These are phyloP conservation scores for Zoanthus sansibaricus DNA, from an alignment of 92 coral and sea anemone species.

Conservation along the genomic window DNA sequence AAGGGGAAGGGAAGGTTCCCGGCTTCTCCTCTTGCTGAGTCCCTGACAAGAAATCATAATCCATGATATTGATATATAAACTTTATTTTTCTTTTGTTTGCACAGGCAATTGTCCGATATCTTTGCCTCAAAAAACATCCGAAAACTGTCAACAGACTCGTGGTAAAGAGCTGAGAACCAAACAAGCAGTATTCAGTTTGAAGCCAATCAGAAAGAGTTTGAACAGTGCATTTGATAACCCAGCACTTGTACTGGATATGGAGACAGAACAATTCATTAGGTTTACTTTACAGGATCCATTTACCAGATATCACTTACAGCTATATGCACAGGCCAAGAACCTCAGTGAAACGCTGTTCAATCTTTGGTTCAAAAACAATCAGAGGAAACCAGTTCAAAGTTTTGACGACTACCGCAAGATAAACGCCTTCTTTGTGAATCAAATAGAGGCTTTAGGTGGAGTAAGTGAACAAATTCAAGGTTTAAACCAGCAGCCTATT, in stretches of 20 bases:
- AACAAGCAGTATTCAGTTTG: background rate
- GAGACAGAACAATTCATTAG: slow-evolving; percentile 7
- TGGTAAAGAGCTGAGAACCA: background rate
- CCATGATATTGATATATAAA: background rate
- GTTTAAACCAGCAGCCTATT: no score
- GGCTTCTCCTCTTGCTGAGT: no score
- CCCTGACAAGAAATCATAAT: background rate
- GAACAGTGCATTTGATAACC: slow-evolving; percentile 15
- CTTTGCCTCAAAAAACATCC: slow-evolving; percentile 19
- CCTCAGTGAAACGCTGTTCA: background rate
- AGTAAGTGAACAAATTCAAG: background rate
- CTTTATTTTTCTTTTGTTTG: background rate
- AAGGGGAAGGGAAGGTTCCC: no score
- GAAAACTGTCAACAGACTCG: slow-evolving; percentile 4
- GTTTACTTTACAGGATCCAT: slow-evolving; percentile 16
- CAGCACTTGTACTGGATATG: slow-evolving; percentile 12
- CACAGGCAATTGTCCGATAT: slow-evolving; percentile 10
- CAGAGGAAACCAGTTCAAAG: slow-evolving; percentile 22
- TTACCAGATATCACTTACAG: slow-evolving; percentile 31
- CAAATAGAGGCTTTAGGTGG: slow-evolving; percentile 14
- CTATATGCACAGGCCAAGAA: slow-evolving; percentile 9
- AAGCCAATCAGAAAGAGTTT: slow-evolving; percentile 25
- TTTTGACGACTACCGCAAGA: slow-evolving; percentile 7
- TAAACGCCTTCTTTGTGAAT: slow-evolving; percentile 10
- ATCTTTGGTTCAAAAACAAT: background rate